Percentiles rank a stretch among this genome's conserved stretches.
These are phyloP conservation scores for Amaurobius ferox DNA, from an alignment of 2,888 invertebrate genomes.

Conservation along the genomic window DNA sequence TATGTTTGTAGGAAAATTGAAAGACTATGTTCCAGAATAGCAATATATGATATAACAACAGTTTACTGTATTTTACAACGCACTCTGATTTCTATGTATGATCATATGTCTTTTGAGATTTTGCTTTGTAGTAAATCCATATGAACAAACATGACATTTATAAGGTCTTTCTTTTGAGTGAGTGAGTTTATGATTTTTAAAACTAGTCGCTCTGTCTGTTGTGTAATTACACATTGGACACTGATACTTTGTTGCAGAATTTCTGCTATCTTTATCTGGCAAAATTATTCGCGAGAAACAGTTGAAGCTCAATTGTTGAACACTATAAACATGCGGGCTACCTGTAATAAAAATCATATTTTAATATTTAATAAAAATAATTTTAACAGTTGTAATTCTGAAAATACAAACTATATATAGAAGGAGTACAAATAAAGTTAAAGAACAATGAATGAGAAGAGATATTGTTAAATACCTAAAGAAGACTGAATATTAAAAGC, in stretches of 20 bases:
- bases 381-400: no score
- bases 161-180: constrained; percentile 52
- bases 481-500: no score
- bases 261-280: not conserved
- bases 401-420: no score
- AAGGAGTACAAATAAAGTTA: no score
- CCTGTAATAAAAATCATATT: not conserved
- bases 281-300: not conserved
- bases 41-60: no score
- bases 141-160: constrained; percentile 41
- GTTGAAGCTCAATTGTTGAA: not conserved
- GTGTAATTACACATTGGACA: constrained; percentile 44
- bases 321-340: not conserved
- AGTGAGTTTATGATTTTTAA: constrained; percentile 50
- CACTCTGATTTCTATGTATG: constrained; percentile 24
- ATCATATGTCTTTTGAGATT: constrained; percentile 53
- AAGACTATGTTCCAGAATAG: no score
- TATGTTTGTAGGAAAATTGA: no score
- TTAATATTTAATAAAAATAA: not conserved
- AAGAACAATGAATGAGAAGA: no score
- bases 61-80: no score
- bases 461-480: no score
- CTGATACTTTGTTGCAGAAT: not conserved
- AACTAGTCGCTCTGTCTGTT: constrained; percentile 50
- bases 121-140: constrained; percentile 60